A percentile compares a stretch with the other conserved stretches of the same genome.
Conservation (phyloP, 2,113 vertebrate genomes). For the Saccopteryx leptura region DNA sequence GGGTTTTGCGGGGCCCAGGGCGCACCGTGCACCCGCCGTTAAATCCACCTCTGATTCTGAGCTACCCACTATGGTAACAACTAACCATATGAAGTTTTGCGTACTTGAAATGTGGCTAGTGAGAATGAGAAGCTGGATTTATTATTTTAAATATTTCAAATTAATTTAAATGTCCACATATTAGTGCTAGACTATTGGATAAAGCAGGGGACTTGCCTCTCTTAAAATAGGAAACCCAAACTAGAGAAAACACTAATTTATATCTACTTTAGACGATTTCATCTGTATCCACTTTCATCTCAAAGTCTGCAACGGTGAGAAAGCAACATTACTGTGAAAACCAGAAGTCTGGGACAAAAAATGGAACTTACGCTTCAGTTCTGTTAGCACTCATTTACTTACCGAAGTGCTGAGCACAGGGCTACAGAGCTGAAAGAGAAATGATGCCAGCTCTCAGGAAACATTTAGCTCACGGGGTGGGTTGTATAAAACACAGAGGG, state of each 20-base stretch:
- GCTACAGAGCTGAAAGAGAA: neutral
- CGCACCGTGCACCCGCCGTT: too few relatives aligned
- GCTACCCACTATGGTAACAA: neutral
- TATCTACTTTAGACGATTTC: neutral
- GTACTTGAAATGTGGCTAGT: neutral
- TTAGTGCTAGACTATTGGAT: neutral
- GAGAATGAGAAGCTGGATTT: constrained; percentile 25
- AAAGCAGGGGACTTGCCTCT: neutral
- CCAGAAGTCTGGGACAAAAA: neutral
- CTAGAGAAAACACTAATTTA: neutral
- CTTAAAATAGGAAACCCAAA: constrained; percentile 36
- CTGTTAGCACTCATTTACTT: neutral
- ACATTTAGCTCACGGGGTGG: neutral
- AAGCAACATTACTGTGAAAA: constrained; percentile 36
- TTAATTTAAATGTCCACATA: neutral
- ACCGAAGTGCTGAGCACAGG: neutral
- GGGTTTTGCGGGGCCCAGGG: too few relatives aligned
- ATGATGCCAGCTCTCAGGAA: constrained; percentile 3
- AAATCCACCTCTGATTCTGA: neutral
- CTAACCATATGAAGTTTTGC: neutral
- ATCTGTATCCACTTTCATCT: neutral
- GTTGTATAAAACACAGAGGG: neutral
- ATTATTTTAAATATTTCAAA: neutral
- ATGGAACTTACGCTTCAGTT: neutral
- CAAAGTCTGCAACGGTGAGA: neutral